These are phyloP conservation scores for Solea solea DNA, from an alignment of 2,113 vertebrate species.

Conservation along the genomic window DNA sequence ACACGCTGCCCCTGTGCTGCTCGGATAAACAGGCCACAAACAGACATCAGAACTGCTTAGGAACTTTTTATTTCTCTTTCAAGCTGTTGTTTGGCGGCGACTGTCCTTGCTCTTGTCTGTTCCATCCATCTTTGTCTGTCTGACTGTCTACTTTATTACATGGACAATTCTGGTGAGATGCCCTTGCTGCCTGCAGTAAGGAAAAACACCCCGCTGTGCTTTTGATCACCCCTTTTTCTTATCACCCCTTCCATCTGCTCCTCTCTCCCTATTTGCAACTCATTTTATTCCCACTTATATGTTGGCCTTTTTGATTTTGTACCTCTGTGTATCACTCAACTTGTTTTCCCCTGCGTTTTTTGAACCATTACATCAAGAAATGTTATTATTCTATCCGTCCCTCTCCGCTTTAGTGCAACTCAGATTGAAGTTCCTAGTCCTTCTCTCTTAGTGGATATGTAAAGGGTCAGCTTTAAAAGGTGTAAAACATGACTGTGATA, in stretches of 20 bases:
- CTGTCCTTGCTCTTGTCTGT: constrained; percentile 32
- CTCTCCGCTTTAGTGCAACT: too few relatives aligned
- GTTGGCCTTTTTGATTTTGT: constrained; percentile 36
- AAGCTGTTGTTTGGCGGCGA: constrained; percentile 16
- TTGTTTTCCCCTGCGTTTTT: background rate
- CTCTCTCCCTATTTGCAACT: constrained; percentile 35
- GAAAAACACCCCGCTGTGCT: background rate
- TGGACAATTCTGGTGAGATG: background rate
- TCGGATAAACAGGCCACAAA: constrained; percentile 24
- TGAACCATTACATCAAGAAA: constrained; percentile 8
- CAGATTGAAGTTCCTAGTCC: too few relatives aligned
- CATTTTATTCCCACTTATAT: constrained; percentile 32
- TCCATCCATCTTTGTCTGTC: background rate
- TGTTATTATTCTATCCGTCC: constrained; percentile 27
- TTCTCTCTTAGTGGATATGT: too few relatives aligned
- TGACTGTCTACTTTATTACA: background rate
- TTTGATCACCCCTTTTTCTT: constrained; percentile 22
- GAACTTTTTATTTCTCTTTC: background rate
- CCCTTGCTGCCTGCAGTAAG: background rate
- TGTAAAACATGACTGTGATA: too few relatives aligned
- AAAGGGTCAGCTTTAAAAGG: too few relatives aligned
- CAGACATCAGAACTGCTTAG: background rate
- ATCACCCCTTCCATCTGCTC: constrained; percentile 14
- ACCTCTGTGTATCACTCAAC: constrained; percentile 13
- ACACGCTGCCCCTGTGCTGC: background rate